Conservation (phyloP, 2,797 vertebrate genomes). For the Xiphorhynchus erythropygius region DNA sequence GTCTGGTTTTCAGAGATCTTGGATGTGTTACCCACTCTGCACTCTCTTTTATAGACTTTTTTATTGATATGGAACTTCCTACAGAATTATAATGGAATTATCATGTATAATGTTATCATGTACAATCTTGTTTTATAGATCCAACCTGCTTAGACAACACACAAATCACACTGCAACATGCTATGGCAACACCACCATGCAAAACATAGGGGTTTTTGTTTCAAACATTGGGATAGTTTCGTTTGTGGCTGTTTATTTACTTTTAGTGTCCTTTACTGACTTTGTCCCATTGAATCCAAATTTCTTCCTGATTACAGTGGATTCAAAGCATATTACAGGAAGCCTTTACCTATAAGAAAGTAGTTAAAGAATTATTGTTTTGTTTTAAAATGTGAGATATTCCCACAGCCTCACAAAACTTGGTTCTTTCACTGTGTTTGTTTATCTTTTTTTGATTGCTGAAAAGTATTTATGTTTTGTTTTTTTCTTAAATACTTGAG, state of each 20-base stretch:
- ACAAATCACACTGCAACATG: slow-evolving; percentile 63
- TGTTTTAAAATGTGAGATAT: slow-evolving; percentile 30
- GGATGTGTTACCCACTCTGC: not conserved
- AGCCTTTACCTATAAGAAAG: slow-evolving; percentile 55
- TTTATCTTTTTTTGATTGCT: not conserved
- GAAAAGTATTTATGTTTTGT: not conserved
- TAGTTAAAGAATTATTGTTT: slow-evolving; percentile 45
- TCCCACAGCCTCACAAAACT: slow-evolving; percentile 12
- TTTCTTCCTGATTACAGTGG: slow-evolving; percentile 48
- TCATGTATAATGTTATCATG: not conserved
- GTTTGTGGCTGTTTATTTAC: slow-evolving; percentile 48
- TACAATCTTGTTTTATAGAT: slow-evolving; percentile 38
- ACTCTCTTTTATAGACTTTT: not conserved
- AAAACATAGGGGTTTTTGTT: slow-evolving; percentile 72
- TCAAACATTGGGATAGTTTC: slow-evolving; percentile 43
- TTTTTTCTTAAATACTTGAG: not conserved
- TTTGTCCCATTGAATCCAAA: slow-evolving; percentile 64
- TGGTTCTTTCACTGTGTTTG: not conserved
- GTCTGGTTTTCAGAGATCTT: not conserved
- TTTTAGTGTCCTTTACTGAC: slow-evolving; percentile 58
- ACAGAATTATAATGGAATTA: not conserved
- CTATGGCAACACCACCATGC: slow-evolving; percentile 64
- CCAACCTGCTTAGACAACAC: slow-evolving; percentile 38
- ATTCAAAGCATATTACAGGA: slow-evolving; percentile 57
- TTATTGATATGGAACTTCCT: not conserved